Evolutionary conservation across 30 jellyfish, hydroid and myxozoan species (phyloP).

Genomic region (Hydra vulgaris): DNA sequence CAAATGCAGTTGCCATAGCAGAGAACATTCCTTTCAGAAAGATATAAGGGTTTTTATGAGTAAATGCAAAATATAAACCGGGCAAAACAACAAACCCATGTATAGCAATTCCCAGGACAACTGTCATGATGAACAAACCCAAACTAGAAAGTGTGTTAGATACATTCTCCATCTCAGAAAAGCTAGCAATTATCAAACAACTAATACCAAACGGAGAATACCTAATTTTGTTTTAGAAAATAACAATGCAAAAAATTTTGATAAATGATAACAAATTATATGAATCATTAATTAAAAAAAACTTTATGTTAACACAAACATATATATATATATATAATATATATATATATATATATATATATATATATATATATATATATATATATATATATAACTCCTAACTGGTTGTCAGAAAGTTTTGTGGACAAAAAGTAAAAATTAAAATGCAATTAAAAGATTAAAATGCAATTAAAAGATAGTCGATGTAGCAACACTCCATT

Average conservation of each 20-base stretch:
- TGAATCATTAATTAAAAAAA: too few relatives aligned
- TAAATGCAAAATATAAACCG: slow-evolving; percentile 31
- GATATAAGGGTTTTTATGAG: slow-evolving; percentile 60
- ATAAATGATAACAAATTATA: too few relatives aligned
- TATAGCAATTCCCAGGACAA: slow-evolving; percentile 45
- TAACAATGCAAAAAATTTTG: too few relatives aligned
- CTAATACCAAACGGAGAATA: slow-evolving; percentile 83
- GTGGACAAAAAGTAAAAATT: too few relatives aligned
- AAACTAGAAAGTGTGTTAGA: slow-evolving; percentile 59
- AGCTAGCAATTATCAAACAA: slow-evolving; percentile 65
- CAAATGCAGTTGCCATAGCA: slow-evolving; percentile 94
- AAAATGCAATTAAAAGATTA: too few relatives aligned
- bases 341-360: too few relatives aligned
- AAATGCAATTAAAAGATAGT: too few relatives aligned
- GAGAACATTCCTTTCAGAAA: slow-evolving; percentile 65
- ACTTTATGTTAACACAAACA: background rate
- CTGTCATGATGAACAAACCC: slow-evolving; percentile 78
- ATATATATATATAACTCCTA: too few relatives aligned
- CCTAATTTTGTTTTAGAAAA: slow-evolving; percentile 21
- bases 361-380: too few relatives aligned
- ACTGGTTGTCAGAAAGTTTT: too few relatives aligned
- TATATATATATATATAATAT: background rate
- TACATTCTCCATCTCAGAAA: slow-evolving; percentile 74
- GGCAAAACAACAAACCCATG: slow-evolving; percentile 72
- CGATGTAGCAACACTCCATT: too few relatives aligned